A percentile compares a stretch with the other conserved stretches of the same genome.
Evolutionary conservation across 2,888 invertebrate species (phyloP).

Genomic region (Melipona beecheii): DNA sequence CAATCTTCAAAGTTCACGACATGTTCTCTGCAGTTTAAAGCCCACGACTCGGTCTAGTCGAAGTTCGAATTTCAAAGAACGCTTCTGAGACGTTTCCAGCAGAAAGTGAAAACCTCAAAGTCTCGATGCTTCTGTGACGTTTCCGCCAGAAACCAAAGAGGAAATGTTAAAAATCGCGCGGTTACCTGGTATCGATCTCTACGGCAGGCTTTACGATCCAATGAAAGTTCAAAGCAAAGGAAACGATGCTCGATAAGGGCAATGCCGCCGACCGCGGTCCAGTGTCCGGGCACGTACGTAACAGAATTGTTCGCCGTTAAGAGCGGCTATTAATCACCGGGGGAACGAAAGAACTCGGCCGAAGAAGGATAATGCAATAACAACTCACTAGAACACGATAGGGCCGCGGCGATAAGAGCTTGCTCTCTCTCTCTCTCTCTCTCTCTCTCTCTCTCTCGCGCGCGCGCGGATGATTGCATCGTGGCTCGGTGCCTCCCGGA

Average conservation of each 20-base stretch:
- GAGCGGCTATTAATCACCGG: constrained; percentile 35
- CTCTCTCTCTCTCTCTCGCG: too few species aligned
- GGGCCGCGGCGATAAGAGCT: constrained; percentile 29
- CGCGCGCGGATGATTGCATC: constrained; percentile 53
- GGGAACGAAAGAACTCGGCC: constrained; percentile 13
- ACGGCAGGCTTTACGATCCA: background rate
- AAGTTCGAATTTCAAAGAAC: too few species aligned
- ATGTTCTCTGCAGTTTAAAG: too few species aligned
- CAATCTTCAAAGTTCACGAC: too few species aligned
- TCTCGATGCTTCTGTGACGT: too few species aligned
- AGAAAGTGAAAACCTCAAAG: too few species aligned
- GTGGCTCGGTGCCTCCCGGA: constrained; percentile 22
- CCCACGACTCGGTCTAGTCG: too few species aligned
- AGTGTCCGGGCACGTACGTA: background rate
- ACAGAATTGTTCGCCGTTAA: constrained; percentile 14
- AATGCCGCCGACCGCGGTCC: background rate
- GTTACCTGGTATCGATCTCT: background rate
- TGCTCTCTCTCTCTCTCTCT: background rate
- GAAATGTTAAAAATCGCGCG: too few species aligned
- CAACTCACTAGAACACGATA: constrained; percentile 35
- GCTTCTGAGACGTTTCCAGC: too few species aligned
- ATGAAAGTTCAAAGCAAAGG: background rate
- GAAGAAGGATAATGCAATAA: constrained; percentile 46
- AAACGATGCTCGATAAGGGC: background rate
- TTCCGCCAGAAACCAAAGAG: too few species aligned